Evolutionary conservation across 2,113 vertebrate genomes (phyloP), one percentile per base, ranked within the genome.

Genomic region (Suncus etruscus): DNA sequence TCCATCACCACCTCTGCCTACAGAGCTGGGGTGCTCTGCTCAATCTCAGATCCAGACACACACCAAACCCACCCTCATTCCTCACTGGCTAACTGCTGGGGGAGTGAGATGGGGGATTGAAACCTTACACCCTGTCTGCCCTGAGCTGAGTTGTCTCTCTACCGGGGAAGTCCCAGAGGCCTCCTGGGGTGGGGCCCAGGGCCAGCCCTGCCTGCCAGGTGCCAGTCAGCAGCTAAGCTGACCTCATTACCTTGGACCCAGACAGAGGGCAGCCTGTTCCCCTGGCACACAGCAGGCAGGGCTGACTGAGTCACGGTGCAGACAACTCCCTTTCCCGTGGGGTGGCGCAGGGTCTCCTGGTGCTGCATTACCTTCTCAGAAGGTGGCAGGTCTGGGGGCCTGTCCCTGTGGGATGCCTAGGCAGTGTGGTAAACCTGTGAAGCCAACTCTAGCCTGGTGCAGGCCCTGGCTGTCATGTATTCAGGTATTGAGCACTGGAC

Each of bases 171-270:
- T 65, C 47, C 65, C 45, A 51, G 76, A 92, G 76, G 91, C 88
- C 22, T 15, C 80, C 51, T 29, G 27, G 58, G 20, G 14, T 32
- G 25, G 18, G 73, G 80, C 69, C 47, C 45, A 65, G 89, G 73
- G 14, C 95, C 51, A 86, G 68, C 22, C 11, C 39, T 22, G 61
- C 51, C 58, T 22, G 24, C 70, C 39, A 9, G 24, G 63, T 0
- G 25, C 84, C 22, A 47, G 50, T 61, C 10, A 1, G 70, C 69
- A 76, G 39, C 39, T 27, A 32, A 51, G 75, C 89, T 79, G 80
- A 94, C 94, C 88, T 83, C 11, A 22, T 87, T 68, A 65, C 93
- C 79, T 94, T 79, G 73, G 84, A 73, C 31, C 22, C 85, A 93
- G 66, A 63, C 14, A 8, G 0, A 1, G 83, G 61, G 66, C 27